Percentiles rank a stretch among this genome's conserved stretches.
These are phyloP conservation scores for Condylostylus longicornis DNA, from an alignment of 1,140 invertebrate genomes.

Conservation along the genomic window DNA sequence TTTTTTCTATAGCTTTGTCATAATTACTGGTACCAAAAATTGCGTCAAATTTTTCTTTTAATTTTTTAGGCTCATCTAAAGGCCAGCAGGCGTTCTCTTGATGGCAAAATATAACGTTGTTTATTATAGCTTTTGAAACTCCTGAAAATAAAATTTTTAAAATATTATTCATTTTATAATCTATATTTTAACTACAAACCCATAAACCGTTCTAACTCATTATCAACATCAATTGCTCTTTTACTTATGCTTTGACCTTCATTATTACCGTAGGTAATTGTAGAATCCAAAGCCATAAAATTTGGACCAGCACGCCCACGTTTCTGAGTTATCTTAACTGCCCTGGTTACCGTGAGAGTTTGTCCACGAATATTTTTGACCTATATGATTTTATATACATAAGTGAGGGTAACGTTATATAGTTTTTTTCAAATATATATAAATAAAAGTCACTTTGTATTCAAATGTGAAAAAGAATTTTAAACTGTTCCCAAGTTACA, in stretches of 20 bases:
- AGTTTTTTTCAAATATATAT: too few species aligned
- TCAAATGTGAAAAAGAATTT: too few species aligned
- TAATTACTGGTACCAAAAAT: constrained; percentile 93
- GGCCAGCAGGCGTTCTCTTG: constrained; percentile 98
- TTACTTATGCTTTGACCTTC: constrained; percentile 36
- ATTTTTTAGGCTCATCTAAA: constrained; percentile 77
- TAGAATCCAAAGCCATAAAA: constrained; percentile 28
- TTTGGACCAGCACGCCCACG: constrained; percentile 12
- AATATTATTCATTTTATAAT: not conserved
- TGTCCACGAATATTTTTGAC: constrained; percentile 19
- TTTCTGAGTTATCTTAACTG: constrained; percentile 19
- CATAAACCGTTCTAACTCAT: constrained; percentile 45
- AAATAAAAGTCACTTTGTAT: too few species aligned
- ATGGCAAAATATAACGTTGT: constrained; percentile 96
- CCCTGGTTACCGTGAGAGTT: constrained; percentile 19
- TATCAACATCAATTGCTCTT: constrained; percentile 57
- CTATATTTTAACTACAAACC: constrained; percentile 31
- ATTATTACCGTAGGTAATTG: constrained; percentile 18
- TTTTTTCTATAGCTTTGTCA: constrained; percentile 76
- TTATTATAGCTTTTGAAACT: constrained; percentile 86
- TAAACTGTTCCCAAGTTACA: too few species aligned
- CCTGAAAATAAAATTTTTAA: constrained; percentile 5
- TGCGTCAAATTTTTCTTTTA: constrained; percentile 94
- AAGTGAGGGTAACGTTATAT: too few species aligned
- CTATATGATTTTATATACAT: constrained; percentile 13